Conservation (phyloP, 2,113 vertebrate genomes). For the Tragelaphus buxtoni region DNA sequence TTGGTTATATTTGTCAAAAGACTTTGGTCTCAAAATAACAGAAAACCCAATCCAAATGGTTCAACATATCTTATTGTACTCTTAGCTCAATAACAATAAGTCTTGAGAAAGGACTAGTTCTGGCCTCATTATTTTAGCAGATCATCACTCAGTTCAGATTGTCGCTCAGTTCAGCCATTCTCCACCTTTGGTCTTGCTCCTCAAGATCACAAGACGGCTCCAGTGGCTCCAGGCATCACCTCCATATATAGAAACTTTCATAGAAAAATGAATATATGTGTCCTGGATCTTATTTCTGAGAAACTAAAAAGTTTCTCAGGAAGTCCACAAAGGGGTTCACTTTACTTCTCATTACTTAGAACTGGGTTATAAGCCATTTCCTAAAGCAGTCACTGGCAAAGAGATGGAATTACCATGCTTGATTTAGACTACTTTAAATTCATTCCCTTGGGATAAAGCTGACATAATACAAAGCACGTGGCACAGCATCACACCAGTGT, state of each 20-base stretch:
- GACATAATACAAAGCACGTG: not conserved
- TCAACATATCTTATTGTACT: not conserved
- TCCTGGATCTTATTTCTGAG: constrained; percentile 14
- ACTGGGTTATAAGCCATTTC: constrained; percentile 3
- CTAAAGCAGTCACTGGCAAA: constrained; percentile 3
- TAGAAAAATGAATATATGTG: not conserved
- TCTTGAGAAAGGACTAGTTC: not conserved
- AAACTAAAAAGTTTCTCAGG: constrained; percentile 9
- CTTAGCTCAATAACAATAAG: not conserved
- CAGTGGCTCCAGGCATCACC: not conserved
- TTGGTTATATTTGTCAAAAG: not conserved
- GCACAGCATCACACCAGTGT: not conserved
- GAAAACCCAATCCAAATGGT: not conserved
- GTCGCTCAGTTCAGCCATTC: not conserved
- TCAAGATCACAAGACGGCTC: not conserved
- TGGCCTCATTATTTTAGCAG: not conserved
- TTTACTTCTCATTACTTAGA: not conserved
- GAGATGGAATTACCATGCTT: not conserved
- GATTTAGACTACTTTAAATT: not conserved
- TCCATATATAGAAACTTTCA: not conserved
- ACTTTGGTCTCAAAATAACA: not conserved
- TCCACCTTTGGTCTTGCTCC: not conserved
- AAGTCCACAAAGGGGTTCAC: not conserved
- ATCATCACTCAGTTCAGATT: not conserved
- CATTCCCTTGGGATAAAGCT: not conserved